These are phyloP conservation scores for Ammodytes marinus DNA, from an alignment of 2,113 vertebrate species.

Conservation along the genomic window DNA sequence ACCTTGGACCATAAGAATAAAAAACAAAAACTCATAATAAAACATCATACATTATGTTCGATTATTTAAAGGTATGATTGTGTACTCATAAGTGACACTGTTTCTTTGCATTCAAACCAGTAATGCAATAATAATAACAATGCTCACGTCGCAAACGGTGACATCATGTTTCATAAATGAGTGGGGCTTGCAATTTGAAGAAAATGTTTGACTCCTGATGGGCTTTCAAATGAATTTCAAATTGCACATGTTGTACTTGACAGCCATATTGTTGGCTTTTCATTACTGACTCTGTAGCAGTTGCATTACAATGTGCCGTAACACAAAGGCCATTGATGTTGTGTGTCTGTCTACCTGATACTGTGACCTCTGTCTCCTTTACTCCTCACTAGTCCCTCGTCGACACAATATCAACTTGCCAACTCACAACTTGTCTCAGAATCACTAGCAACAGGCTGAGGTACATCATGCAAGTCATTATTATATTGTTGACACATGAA, in stretches of 20 bases:
- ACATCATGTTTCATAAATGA: not conserved
- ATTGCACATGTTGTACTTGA: not conserved
- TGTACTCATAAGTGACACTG: not conserved
- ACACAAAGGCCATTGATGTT: conserved; percentile 24
- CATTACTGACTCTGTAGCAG: conserved; percentile 22
- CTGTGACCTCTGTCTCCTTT: conserved; percentile 24
- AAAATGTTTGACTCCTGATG: not conserved
- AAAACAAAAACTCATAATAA: too few relatives aligned
- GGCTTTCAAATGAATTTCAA: not conserved
- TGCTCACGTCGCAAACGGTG: too few relatives aligned
- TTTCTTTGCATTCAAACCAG: not conserved
- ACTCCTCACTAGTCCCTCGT: not conserved
- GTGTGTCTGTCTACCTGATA: conserved; percentile 14
- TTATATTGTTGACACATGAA: not conserved
- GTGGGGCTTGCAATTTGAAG: not conserved
- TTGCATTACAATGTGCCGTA: conserved; percentile 21
- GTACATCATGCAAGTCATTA: not conserved
- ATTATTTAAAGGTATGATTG: not conserved
- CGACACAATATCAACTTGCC: not conserved
- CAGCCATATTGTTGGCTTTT: not conserved
- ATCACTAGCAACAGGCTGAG: conserved; percentile 6
- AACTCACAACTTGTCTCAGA: not conserved
- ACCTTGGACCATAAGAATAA: not conserved
- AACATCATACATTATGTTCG: not conserved
- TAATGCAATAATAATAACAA: not conserved